phyloP scores from a whole-genome alignment of 2,888 invertebrate genomes.

The Pharmacophagus antenor region DNA sequence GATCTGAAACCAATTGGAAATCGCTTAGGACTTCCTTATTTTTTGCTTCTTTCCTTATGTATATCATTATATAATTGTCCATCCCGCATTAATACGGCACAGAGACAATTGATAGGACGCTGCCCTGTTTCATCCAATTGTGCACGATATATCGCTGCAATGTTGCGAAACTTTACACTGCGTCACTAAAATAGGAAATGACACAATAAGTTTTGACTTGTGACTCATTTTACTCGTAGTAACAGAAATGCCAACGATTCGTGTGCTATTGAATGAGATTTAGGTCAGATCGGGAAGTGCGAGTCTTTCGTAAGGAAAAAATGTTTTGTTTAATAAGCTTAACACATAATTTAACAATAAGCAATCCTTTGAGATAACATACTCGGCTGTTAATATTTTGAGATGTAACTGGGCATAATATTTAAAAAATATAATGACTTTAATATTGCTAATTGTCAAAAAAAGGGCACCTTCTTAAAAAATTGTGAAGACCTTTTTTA shows the following conservation, averaged over 20 bases:
- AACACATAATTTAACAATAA: constrained; percentile 10
- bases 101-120: constrained; percentile 62
- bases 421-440: not conserved
- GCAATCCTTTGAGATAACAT: not conserved
- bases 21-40: constrained; percentile 46
- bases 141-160: constrained; percentile 46
- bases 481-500: too few species aligned
- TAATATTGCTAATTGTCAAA: too few species aligned
- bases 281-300: constrained; percentile 33
- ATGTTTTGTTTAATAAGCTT: constrained; percentile 9
- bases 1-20: constrained; percentile 59
- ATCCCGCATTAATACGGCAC: constrained; percentile 45
- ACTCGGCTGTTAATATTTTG: not conserved
- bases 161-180: constrained; percentile 65
- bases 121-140: constrained; percentile 66
- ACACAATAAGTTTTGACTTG: constrained; percentile 52
- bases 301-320: constrained; percentile 8
- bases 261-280: constrained; percentile 35
- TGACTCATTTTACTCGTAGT: constrained; percentile 48
- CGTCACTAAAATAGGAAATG: constrained; percentile 72
- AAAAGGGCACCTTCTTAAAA: too few species aligned
- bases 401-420: not conserved
- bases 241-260: constrained; percentile 36
- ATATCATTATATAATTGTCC: constrained; percentile 46
- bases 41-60: constrained; percentile 38